A percentile compares a stretch with the other conserved stretches of the same genome.
These are phyloP conservation scores for Galeopsomyia nigrocyanea DNA, from an alignment of 2,888 invertebrate species.

Conservation along the genomic window DNA sequence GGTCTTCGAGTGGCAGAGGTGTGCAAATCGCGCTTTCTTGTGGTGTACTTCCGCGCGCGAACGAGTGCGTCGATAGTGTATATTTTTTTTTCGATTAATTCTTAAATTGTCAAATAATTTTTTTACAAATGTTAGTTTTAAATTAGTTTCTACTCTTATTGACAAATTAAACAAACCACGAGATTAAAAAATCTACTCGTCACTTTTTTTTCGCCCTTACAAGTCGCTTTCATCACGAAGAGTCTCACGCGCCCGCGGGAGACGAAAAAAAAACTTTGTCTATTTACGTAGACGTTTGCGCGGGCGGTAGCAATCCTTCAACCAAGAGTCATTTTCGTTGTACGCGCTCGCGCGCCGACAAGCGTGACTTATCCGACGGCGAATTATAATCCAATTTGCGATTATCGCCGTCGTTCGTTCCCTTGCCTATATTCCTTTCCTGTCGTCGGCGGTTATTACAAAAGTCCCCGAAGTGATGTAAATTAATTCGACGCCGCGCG, in stretches of 20 bases:
- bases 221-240: too few species aligned
- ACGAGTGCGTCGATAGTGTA: too few species aligned
- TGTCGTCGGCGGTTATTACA: conserved; percentile 41
- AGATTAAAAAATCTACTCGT: too few species aligned
- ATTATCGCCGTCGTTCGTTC: conserved; percentile 58
- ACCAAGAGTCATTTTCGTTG: conserved; percentile 20
- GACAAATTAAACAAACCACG: too few species aligned
- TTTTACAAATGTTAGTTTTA: too few species aligned
- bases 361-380: conserved; percentile 66
- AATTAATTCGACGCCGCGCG: conserved; percentile 15
- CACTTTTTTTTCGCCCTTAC: too few species aligned
- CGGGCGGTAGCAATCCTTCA: conserved; percentile 21
- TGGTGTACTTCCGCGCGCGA: background rate
- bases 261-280: too few species aligned
- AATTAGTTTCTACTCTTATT: too few species aligned
- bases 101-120: too few species aligned
- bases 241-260: too few species aligned
- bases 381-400: conserved; percentile 69
- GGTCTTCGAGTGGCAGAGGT: background rate
- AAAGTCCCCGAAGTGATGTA: conserved; percentile 5
- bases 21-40: background rate
- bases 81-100: too few species aligned
- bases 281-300: background rate
- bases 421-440: conserved; percentile 31
- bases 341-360: conserved; percentile 55